Evolutionary conservation across 2,113 vertebrate genomes (phyloP).

Genomic region (Dissostichus mawsoni): DNA sequence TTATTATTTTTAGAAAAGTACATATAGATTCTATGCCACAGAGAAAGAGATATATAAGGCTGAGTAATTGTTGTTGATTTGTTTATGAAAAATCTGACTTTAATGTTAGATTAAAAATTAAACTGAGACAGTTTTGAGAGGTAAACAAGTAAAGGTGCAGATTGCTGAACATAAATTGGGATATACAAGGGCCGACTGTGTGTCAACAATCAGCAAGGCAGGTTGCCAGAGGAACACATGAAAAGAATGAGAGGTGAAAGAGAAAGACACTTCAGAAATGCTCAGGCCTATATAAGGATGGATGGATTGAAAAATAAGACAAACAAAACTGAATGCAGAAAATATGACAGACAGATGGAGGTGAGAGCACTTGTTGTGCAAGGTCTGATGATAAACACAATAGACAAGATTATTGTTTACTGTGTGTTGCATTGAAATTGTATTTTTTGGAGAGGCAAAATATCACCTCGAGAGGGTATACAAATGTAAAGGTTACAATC

Average conservation of each 20-base stretch:
- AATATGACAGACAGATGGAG: background rate
- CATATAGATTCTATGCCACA: background rate
- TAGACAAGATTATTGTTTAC: background rate
- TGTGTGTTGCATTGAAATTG: background rate
- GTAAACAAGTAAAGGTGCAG: background rate
- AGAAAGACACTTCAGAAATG: background rate
- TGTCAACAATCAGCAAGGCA: background rate
- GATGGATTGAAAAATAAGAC: background rate
- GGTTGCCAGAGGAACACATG: background rate
- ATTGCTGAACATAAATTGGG: background rate
- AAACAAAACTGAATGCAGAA: background rate
- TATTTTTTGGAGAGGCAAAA: background rate
- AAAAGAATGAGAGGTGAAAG: background rate
- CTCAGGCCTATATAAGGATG: background rate
- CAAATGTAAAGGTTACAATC: no score
- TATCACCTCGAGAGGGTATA: background rate
- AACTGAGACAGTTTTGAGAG: no score
- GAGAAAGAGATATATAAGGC: background rate
- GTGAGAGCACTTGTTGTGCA: constrained; percentile 6
- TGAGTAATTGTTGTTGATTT: background rate
- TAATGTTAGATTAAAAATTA: no score
- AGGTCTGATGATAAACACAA: constrained; percentile 5
- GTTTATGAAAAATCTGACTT: background rate
- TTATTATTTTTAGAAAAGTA: background rate
- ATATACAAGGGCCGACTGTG: background rate